Conservation (phyloP, 2,113 vertebrate species). For the Urocynchramus pylzowi region DNA sequence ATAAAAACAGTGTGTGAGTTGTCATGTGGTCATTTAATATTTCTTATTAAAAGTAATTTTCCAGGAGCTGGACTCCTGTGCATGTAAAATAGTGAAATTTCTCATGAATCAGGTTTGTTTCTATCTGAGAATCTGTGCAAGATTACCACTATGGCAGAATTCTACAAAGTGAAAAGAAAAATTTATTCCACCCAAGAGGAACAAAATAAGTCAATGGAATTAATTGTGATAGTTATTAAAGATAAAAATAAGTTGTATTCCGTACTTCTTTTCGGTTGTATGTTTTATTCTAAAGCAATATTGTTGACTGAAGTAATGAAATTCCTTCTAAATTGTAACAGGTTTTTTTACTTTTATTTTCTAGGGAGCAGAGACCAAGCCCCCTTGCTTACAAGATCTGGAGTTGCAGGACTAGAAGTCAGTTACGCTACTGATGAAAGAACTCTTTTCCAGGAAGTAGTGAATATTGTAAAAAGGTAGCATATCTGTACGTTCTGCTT, state of each 20-base stretch:
- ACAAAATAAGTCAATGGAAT: neutral
- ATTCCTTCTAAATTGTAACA: slow-evolving; percentile 51
- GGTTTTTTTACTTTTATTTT: slow-evolving; percentile 52
- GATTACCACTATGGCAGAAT: neutral
- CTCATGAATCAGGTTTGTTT: neutral
- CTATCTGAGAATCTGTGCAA: neutral
- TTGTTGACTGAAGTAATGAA: neutral
- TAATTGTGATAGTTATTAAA: neutral
- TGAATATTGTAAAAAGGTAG: slow-evolving; percentile 88
- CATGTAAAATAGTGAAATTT: neutral
- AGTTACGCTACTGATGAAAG: slow-evolving; percentile 90
- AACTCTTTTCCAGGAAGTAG: slow-evolving; percentile 88
- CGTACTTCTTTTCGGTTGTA: neutral
- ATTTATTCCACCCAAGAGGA: neutral
- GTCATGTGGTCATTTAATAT: neutral
- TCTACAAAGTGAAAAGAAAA: neutral
- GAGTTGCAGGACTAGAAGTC: slow-evolving; percentile 88
- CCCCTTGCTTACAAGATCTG: slow-evolving; percentile 92
- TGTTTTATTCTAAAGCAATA: slow-evolving; percentile 22
- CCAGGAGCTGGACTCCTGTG: neutral
- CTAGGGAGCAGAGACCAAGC: slow-evolving; percentile 80
- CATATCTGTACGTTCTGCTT: slow-evolving; percentile 65
- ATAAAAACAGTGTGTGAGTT: neutral
- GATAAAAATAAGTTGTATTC: neutral
- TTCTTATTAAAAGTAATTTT: neutral